Evolutionary conservation across 2,797 vertebrate species (phyloP), one percentile per base, ranked within the genome.

Genomic region (Xiphophorus birchmanni): DNA sequence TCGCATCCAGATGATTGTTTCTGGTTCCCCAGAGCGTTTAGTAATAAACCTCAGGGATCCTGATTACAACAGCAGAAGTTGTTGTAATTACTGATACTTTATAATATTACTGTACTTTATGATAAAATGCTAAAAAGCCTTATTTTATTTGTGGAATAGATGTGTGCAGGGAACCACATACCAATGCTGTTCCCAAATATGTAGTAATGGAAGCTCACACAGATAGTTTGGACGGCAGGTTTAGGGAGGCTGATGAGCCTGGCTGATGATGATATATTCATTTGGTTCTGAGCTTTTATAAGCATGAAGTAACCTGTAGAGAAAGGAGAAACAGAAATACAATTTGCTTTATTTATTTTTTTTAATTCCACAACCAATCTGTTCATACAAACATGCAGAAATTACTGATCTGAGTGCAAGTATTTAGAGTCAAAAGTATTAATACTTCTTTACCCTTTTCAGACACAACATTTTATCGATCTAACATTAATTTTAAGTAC

Each of bases 121-220:
- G 1, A n/a, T 63, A 50, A 42, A 76, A 21, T 3, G 0, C 2
- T 4, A 26, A n/a, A 56, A 69, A 54, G 26, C 63, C 29, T 67
- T 1, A 15, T 52, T 26, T 71, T 23, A 40, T 4, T 74, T 3
- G 7, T 56, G 29, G 32, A 63, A 32, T 26, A 17, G 52, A 10
- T 44, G 2, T 12, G 17, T 12, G 63, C 54, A 77, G 18, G 5
- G 40, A 81, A 42, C 12, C 40, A 83, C 93, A 7, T 87, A 96
- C 96, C 96, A n/a, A 95, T 93, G 74, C 91, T 95, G 88, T 78
- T 93, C 65, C 95, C 95, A 87, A 94, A 96, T 77, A 96, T 95
- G 85, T 93, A 91, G 88, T 96, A 96, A 89, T 77, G 88, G 90
- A 96, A 96, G 87, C 89, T 96, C 82, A 96, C 91, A 82, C 96